phyloP scores from a whole-genome alignment of 2,113 vertebrate species.

The Tupaia chinensis region DNA sequence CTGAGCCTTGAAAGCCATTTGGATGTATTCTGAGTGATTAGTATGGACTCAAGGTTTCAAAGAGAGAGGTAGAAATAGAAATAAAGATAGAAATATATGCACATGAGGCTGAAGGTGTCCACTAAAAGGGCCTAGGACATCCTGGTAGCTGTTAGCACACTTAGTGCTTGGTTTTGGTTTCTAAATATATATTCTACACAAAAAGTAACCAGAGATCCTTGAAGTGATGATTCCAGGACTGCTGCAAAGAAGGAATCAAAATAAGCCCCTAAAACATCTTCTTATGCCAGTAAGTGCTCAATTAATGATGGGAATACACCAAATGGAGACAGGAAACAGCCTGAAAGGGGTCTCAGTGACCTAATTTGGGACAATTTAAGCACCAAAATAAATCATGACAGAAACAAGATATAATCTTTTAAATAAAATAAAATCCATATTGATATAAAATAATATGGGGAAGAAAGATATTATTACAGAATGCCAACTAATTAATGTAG shows the following conservation, averaged over 20 bases:
- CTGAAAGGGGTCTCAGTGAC: background rate
- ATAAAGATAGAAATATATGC: background rate
- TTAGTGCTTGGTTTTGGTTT: background rate
- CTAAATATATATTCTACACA: slow-evolving; percentile 1
- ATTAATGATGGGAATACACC: slow-evolving; percentile 15
- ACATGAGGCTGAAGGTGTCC: background rate
- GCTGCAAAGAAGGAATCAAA: background rate
- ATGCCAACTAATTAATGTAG: slow-evolving; percentile 16
- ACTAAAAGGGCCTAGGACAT: background rate
- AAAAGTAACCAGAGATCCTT: slow-evolving; percentile 9
- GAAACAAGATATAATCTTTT: background rate
- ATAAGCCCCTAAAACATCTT: background rate
- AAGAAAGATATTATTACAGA: slow-evolving; percentile 24
- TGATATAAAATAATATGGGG: background rate
- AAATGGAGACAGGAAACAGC: background rate
- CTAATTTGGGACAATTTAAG: background rate
- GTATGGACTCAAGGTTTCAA: slow-evolving; percentile 50
- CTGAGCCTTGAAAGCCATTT: background rate
- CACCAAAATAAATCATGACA: slow-evolving; percentile 39
- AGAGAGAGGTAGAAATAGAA: background rate
- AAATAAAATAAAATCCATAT: slow-evolving; percentile 37
- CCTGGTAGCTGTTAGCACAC: background rate
- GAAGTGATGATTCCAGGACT: background rate
- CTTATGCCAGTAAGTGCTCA: slow-evolving; percentile 5
- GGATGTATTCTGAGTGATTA: slow-evolving; percentile 13